A percentile compares a stretch with the other conserved stretches of the same genome.
Conservation (phyloP, 2,888 invertebrate genomes). For the Spilosoma lubricipeda region DNA sequence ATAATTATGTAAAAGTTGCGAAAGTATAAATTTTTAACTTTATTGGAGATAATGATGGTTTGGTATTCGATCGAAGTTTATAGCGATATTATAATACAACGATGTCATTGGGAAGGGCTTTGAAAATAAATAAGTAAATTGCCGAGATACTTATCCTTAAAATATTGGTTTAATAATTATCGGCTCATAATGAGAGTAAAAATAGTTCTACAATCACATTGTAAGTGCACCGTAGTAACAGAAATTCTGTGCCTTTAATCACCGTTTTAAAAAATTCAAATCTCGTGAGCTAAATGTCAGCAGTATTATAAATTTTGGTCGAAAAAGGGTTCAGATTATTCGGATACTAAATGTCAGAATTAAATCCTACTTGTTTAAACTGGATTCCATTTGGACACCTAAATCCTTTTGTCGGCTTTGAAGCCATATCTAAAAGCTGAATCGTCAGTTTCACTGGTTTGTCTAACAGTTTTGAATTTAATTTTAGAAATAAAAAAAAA, state of each 20-base stretch:
- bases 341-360: slow-evolving; percentile 16
- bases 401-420: slow-evolving; percentile 7
- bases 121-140: too few relatives aligned
- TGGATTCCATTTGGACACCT: slow-evolving; percentile 17
- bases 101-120: too few relatives aligned
- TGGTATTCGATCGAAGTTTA: too few relatives aligned
- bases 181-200: neutral
- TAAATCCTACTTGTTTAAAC: slow-evolving; percentile 13
- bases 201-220: neutral
- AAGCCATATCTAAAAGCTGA: slow-evolving; percentile 1
- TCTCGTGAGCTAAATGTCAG: neutral
- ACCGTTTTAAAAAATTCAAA: neutral
- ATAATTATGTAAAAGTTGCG: too few relatives aligned
- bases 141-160: too few relatives aligned
- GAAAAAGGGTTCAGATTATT: slow-evolving; percentile 11
- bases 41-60: too few relatives aligned
- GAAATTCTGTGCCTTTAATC: neutral
- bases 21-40: too few relatives aligned
- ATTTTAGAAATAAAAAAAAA: neutral
- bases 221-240: neutral
- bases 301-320: slow-evolving; percentile 9
- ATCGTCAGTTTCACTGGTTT: neutral
- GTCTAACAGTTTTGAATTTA: neutral
- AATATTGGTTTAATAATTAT: neutral
- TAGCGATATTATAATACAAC: too few relatives aligned